Evolutionary conservation across 2,113 vertebrate genomes (phyloP), one percentile per base, ranked within the genome.

Genomic region (Leptocoma aspasia): DNA sequence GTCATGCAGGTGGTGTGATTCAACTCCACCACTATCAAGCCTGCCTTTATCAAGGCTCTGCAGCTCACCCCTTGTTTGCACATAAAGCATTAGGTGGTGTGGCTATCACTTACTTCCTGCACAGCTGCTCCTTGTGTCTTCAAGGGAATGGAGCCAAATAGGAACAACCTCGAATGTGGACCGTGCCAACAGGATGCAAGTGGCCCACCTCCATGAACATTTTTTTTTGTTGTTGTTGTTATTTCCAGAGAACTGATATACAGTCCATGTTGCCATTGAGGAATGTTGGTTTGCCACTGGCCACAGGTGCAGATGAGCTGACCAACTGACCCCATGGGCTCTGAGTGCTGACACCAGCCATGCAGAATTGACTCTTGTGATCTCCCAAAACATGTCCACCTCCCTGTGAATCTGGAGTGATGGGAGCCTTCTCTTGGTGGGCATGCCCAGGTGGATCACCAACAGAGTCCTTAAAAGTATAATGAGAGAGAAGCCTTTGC

Each of bases 131-230:
- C 71, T 90, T 9, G 0, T 53, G 28, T 90, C 71, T 73, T 69
- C 79, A 45, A 86, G 68, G 85, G 68, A 90, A 70, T n/a, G 56
- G 30, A 85, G 59, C 75, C 85, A 96, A 86, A 65, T 11, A 90
- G 79, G 83, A 94, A 86, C 66, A 86, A 59, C 27, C 2, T 3
- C 39, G 45, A 57, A 50, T 10, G 27, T 13, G n/a, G 24, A 71
- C 41, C 0, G 1, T 92, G 92, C 79, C 90, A 95, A 96, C 85
- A 94, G 92, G 90, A 94, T 93, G 56, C 75, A 82, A 70, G 18
- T 31, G 50, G 22, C 41, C 47, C 31, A 82, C 19, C 14, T 80
- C 71, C 15, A 8, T 49, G 24, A 49, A 57, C 23, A 57, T 6
- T 3, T 39, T 2, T 7, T 8, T 13, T 49, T 3, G 37, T 39